Evolutionary conservation across 2,888 invertebrate species (phyloP).

Genomic region (Philopedon plagiatum): DNA sequence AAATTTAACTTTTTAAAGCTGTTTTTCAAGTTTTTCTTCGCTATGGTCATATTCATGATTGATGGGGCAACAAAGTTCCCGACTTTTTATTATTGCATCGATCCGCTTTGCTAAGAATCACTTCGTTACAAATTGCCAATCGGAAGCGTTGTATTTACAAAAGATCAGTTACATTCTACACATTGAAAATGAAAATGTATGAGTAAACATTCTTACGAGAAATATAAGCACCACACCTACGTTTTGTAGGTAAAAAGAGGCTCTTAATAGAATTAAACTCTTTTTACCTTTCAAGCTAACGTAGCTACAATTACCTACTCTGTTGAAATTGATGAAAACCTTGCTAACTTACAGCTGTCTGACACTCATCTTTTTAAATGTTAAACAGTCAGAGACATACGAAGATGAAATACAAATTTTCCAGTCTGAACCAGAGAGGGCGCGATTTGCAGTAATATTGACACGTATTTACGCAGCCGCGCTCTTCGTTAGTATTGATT

Average conservation of each 20-base stretch:
- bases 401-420: no score
- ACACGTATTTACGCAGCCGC: no score
- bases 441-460: no score
- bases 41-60: slow-evolving; percentile 26
- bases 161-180: slow-evolving; percentile 27
- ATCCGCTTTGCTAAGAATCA: slow-evolving; percentile 12
- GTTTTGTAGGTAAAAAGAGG: not conserved
- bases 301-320: no score
- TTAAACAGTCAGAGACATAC: no score
- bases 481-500: no score
- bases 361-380: no score
- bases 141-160: slow-evolving; percentile 25
- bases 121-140: slow-evolving; percentile 16
- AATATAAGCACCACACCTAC: not conserved
- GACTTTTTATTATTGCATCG: slow-evolving; percentile 25
- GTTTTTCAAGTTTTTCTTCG: slow-evolving; percentile 25
- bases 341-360: no score
- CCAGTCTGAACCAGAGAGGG: no score
- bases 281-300: not conserved
- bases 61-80: slow-evolving; percentile 25
- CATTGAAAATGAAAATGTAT: slow-evolving; percentile 27
- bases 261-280: slow-evolving; percentile 3
- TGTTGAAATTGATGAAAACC: no score
- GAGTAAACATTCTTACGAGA: slow-evolving; percentile 6
- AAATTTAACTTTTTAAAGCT: slow-evolving; percentile 28